Conservation (phyloP, 2,113 vertebrate genomes). For the Xyliphius kryptos region DNA sequence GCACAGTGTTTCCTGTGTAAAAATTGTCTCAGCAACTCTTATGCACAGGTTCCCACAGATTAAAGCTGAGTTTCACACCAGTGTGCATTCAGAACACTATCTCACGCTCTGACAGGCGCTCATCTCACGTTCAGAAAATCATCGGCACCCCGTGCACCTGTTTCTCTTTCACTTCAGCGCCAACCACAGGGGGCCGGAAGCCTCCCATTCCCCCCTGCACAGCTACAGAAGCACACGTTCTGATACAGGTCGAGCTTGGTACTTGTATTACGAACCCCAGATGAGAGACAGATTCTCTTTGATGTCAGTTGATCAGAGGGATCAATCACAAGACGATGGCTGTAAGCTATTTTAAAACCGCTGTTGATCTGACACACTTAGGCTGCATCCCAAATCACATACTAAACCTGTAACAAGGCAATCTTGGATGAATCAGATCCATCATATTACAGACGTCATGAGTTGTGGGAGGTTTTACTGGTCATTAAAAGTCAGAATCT, state of each 20-base stretch:
- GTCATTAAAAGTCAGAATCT: too few relatives aligned
- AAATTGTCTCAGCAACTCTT: slow-evolving; percentile 15
- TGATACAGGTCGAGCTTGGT: slow-evolving; percentile 1
- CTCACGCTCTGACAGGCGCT: background rate
- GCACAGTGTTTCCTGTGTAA: slow-evolving; percentile 38
- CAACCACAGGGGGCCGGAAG: slow-evolving; percentile 17
- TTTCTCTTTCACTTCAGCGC: slow-evolving; percentile 27
- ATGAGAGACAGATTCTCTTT: too few relatives aligned
- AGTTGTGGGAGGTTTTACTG: too few relatives aligned
- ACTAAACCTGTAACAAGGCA: too few relatives aligned
- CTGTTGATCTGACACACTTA: too few relatives aligned
- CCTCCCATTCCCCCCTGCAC: background rate
- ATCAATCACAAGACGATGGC: too few relatives aligned
- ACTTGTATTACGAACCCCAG: background rate
- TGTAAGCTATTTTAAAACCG: too few relatives aligned
- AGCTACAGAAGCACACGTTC: slow-evolving; percentile 1
- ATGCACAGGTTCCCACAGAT: background rate
- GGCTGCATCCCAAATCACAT: too few relatives aligned
- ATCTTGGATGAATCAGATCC: too few relatives aligned
- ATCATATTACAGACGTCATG: too few relatives aligned
- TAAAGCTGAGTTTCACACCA: too few relatives aligned
- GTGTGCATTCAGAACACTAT: background rate
- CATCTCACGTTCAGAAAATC: background rate
- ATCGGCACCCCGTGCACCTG: slow-evolving; percentile 2
- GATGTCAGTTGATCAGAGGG: too few relatives aligned